A percentile compares a stretch with the other conserved stretches of the same genome.
phyloP scores from a whole-genome alignment of 1,140 invertebrate species.

The Mamestra configurata region DNA sequence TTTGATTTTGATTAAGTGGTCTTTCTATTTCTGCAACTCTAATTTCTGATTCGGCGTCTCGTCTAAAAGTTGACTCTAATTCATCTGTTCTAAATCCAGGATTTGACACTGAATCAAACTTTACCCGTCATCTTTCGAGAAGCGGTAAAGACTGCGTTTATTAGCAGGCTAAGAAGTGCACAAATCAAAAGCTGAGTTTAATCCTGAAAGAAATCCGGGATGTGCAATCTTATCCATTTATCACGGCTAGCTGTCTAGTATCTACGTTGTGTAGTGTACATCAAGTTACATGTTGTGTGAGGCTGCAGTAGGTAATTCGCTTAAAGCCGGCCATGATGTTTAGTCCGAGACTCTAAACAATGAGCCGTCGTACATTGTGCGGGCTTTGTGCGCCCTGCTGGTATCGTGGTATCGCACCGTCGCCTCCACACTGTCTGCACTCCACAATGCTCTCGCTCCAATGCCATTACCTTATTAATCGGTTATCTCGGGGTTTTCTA shows the following conservation, averaged over 20 bases:
- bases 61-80: background rate
- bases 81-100: too few species aligned
- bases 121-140: too few species aligned
- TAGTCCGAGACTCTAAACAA: slow-evolving; percentile 81
- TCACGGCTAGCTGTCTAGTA: background rate
- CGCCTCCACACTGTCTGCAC: slow-evolving; percentile 54
- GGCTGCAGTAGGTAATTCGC: slow-evolving; percentile 61
- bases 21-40: background rate
- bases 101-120: too few species aligned
- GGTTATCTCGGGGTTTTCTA: slow-evolving; percentile 10
- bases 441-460: slow-evolving; percentile 27
- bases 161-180: too few species aligned
- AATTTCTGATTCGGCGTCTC: background rate
- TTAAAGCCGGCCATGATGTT: slow-evolving; percentile 71
- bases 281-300: slow-evolving; percentile 33
- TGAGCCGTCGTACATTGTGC: slow-evolving; percentile 77
- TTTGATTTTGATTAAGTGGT: background rate
- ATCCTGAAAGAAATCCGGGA: background rate
- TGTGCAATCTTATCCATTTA: background rate
- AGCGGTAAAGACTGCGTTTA: too few species aligned
- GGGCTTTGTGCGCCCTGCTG: slow-evolving; percentile 74
- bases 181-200: background rate
- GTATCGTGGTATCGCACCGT: slow-evolving; percentile 75
- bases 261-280: slow-evolving; percentile 18
- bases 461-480: slow-evolving; percentile 36